Conservation (phyloP, 1,140 invertebrate species). For the Lordiphosa clarofinis region DNA sequence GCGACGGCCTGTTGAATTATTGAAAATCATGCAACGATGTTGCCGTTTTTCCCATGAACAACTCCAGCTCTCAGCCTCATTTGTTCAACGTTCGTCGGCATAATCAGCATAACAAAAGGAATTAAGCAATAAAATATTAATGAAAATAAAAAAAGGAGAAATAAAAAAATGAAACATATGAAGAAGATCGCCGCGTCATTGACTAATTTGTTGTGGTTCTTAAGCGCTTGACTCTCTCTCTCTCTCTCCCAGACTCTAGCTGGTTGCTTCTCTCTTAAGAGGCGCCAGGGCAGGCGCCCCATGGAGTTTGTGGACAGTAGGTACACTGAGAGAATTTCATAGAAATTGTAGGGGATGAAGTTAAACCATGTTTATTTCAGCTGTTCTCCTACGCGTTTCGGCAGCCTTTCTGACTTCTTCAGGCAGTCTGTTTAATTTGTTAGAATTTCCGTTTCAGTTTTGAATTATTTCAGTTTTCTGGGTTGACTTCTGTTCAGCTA, state of each 20-base stretch:
- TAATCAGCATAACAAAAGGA: conserved; percentile 79
- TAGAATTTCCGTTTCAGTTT: no score
- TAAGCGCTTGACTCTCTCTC: conserved; percentile 10
- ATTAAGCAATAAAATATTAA: conserved; percentile 79
- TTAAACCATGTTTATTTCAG: no score
- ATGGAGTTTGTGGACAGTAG: conserved; percentile 5
- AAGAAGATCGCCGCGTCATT: conserved; percentile 72
- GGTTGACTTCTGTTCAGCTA: no score
- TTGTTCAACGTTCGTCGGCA: conserved; percentile 51
- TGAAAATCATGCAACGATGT: conserved; percentile 69
- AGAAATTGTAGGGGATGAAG: no score
- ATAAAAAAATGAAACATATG: conserved; percentile 1
- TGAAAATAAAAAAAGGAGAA: conserved; percentile 55
- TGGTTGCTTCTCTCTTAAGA: no score
- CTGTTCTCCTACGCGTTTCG: no score
- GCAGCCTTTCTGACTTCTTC: no score
- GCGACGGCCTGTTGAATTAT: conserved; percentile 62
- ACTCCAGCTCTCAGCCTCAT: conserved; percentile 41
- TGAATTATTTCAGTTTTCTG: no score
- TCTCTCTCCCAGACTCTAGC: no score
- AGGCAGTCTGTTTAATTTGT: no score
- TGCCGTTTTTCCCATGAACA: conserved; percentile 65
- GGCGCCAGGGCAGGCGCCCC: conserved; percentile 54
- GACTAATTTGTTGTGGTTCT: conserved; percentile 78
- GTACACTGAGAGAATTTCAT: not conserved